Conservation (phyloP, 2,113 vertebrate species). For the Panthera tigris region DNA sequence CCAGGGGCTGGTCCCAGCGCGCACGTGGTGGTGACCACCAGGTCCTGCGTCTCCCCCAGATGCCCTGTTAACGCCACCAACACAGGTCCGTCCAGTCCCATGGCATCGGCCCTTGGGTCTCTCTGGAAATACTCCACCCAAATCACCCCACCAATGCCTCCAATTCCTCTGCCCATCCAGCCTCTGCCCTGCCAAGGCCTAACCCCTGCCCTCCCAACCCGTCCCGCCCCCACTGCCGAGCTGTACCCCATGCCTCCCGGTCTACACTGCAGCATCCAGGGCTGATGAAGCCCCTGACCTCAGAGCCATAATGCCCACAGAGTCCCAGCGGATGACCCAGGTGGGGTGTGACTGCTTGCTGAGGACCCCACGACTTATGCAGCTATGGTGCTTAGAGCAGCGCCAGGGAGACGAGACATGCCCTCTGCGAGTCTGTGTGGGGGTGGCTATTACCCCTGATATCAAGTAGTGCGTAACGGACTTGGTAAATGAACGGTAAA, state of each 20-base stretch:
- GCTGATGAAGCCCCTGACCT: not conserved
- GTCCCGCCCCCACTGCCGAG: too few species aligned
- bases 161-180: too few species aligned
- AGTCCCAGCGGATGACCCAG: not conserved
- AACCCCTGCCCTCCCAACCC: not conserved
- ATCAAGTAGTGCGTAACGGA: not conserved
- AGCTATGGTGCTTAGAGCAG: fast-evolving
- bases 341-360: not conserved
- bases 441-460: not conserved
- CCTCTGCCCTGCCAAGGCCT: fast-evolving
- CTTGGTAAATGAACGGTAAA: too few species aligned
- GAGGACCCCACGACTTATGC: fast-evolving
- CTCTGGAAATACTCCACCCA: fast-evolving
- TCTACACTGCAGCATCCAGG: not conserved
- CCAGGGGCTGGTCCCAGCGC: fast-evolving
- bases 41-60: not conserved
- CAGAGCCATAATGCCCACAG: not conserved
- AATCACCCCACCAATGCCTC: fast-evolving
- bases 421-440: fast-evolving
- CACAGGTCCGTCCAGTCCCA: not conserved
- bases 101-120: not conserved
- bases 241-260: fast-evolving
- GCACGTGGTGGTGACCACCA: not conserved
- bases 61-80: fast-evolving
- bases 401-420: too few species aligned